A percentile compares a stretch with the other conserved stretches of the same genome.
phyloP scores from a whole-genome alignment of 2,888 invertebrate genomes.

The Phyllotreta cruciferae region DNA sequence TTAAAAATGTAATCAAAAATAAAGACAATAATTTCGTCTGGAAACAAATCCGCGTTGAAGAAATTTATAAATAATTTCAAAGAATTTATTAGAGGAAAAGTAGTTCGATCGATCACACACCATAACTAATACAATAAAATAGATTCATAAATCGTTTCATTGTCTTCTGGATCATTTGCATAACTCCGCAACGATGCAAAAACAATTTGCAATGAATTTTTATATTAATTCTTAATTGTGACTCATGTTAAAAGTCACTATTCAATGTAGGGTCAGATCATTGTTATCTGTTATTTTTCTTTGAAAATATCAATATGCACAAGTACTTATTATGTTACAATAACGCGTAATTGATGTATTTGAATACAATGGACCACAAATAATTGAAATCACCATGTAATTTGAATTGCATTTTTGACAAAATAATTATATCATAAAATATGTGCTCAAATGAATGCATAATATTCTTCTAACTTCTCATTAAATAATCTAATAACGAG shows the following conservation, averaged over 20 bases:
- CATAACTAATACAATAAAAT: no score
- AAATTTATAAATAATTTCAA: no score
- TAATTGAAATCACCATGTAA: not conserved
- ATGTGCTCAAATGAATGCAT: no score
- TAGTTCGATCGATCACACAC: no score
- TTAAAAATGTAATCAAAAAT: no score
- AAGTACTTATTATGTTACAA: conserved; percentile 2
- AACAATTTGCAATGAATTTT: not conserved
- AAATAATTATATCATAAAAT: not conserved
- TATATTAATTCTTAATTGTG: conserved; percentile 2
- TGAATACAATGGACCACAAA: conserved; percentile 7
- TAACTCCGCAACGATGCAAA: not conserved
- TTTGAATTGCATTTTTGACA: conserved; percentile 1
- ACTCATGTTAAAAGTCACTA: conserved; percentile 1
- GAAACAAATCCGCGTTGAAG: no score
- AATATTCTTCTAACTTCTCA: no score
- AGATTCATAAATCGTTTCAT: no score
- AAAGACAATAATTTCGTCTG: no score
- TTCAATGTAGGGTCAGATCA: conserved; percentile 9
- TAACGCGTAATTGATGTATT: not conserved
- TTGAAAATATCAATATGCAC: conserved; percentile 7
- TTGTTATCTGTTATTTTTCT: conserved; percentile 10
- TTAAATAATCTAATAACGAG: no score
- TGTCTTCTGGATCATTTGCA: not conserved
- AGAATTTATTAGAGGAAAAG: no score